Base-by-base conservation (phyloP, 2,888 invertebrate species). In the Cephonodes hylas region DNA sequence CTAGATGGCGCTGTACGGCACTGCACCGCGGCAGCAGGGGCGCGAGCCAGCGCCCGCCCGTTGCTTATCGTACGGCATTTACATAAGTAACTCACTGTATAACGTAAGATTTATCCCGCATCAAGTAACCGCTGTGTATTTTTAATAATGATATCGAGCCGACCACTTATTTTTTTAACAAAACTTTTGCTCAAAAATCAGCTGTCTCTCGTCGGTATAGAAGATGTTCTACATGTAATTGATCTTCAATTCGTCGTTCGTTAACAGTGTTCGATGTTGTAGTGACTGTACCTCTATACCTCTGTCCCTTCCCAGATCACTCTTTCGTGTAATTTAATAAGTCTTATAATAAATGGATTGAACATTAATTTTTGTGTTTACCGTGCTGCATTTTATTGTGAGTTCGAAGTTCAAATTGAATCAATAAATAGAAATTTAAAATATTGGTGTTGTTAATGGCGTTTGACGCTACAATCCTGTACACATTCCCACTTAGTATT, bases 341-440 rank as follows among this genome's bases (percentile, higher is more conserved):
- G 81, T 87, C 85, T 63, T 59, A 45, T 81, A 73, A 48, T 86
- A 84, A 89, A 88, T 85, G 84, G 89, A 89, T 91, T 89, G 84
- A 85, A 78, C 80, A 79, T 79, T 83, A 60, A 7, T 42, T 65
- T 89, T 90, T 92, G 88, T 91, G 90, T 90, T 91, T 84, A 85
- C 88, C 88, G 86, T 91, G 90, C 91, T 91, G 89, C 91, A 91
- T 91, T 91, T 91, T 86, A 91, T 89, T 91, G 91, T 91, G 91
- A 91, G 91, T 91, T 91, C 88, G 83, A 91, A 91, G 91, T 91
- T 92, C 91, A 92, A 91, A 91, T 91, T 91, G 91, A 91, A 91
- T 92, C 90, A 91, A 91, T 92, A 92, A 92, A 92, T 91, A 91
- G 91, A 88, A 83, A 90, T 86, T 80, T 83, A 86, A 87, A 66